Percentiles rank a stretch among this genome's conserved stretches.
These are phyloP conservation scores for Bovichtus diacanthus DNA, from an alignment of 2,797 vertebrate species.

Conservation along the genomic window DNA sequence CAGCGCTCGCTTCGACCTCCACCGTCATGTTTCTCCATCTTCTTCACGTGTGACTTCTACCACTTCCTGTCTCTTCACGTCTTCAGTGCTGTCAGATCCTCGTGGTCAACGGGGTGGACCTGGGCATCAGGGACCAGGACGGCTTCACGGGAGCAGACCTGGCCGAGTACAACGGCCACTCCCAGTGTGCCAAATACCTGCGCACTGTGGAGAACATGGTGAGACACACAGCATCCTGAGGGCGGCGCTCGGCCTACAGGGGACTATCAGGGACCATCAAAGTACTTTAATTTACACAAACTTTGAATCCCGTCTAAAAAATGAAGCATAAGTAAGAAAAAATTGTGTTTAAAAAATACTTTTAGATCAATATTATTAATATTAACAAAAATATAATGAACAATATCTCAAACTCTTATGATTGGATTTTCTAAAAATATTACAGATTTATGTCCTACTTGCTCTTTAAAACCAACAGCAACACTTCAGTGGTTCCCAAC, in stretches of 20 bases:
- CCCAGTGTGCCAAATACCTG: slow-evolving; percentile 96
- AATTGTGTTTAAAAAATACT: too few relatives aligned
- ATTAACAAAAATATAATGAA: neutral
- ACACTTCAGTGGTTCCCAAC: neutral
- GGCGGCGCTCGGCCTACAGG: too few relatives aligned
- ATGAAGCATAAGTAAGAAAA: neutral
- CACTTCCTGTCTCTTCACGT: neutral
- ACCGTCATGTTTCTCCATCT: neutral
- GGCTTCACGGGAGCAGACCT: slow-evolving; percentile 94
- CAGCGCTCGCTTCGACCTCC: neutral
- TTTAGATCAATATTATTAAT: neutral
- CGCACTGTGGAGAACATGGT: slow-evolving; percentile 97
- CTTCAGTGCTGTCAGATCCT: slow-evolving; percentile 96
- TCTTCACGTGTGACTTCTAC: neutral
- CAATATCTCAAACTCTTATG: neutral
- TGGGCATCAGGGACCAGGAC: slow-evolving; percentile 91
- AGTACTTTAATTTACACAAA: neutral
- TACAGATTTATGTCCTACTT: neutral
- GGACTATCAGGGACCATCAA: neutral
- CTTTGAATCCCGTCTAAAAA: neutral
- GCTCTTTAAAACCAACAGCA: neutral
- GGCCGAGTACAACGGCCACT: slow-evolving; percentile 93
- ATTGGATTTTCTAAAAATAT: neutral
- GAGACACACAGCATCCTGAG: slow-evolving; percentile 65
- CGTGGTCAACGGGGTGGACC: slow-evolving; percentile 94